These are phyloP conservation scores for Mesitornis unicolor DNA, from an alignment of 2,113 vertebrate genomes.

Conservation along the genomic window DNA sequence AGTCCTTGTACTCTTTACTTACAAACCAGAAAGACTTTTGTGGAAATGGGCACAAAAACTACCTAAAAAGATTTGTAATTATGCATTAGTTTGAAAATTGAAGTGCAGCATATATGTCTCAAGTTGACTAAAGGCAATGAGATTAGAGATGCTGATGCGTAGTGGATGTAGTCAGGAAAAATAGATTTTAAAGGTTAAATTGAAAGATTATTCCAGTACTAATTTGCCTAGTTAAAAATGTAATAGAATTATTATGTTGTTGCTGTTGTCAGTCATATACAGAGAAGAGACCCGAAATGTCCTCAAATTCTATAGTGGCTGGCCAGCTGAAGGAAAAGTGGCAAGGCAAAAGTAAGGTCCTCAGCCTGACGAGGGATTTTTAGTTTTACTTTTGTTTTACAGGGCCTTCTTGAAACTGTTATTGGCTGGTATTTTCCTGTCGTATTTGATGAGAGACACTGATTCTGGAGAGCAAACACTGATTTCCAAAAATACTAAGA, in stretches of 20 bases:
- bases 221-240: not conserved
- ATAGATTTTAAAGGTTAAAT: not conserved
- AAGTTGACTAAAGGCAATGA: not conserved
- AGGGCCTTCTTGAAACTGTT: not conserved
- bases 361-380: not conserved
- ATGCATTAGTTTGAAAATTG: not conserved
- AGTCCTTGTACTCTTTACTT: not conserved
- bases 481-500: not conserved
- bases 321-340: not conserved
- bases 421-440: not conserved
- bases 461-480: not conserved
- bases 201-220: not conserved
- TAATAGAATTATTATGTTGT: not conserved
- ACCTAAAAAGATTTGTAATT: not conserved
- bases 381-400: not conserved
- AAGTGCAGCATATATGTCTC: not conserved
- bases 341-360: not conserved
- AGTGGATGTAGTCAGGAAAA: not conserved
- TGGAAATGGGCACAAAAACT: not conserved
- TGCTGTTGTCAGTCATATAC: not conserved
- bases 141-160: not conserved
- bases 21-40: not conserved
- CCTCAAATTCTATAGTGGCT: not conserved
- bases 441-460: not conserved
- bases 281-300: not conserved